Percentiles rank a stretch among this genome's conserved stretches.
phyloP scores from a whole-genome alignment of 2,797 vertebrate genomes.

The Clarias platycephalus region DNA sequence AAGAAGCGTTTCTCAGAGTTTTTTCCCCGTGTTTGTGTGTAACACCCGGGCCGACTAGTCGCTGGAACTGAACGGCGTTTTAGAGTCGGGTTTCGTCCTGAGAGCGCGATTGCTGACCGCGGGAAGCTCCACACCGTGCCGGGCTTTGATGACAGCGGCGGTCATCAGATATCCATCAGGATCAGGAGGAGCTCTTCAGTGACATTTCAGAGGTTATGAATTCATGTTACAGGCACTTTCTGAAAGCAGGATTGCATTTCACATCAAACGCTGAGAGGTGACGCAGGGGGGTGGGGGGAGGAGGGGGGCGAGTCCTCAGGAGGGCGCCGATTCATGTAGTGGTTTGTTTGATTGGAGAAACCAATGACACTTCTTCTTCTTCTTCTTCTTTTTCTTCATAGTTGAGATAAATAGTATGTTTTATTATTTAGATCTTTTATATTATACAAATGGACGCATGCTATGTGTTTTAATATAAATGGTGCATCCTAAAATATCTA shows the following conservation, averaged over 20 bases:
- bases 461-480: neutral
- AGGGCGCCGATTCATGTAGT: neutral
- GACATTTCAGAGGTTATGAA: constrained; percentile 50
- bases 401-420: neutral
- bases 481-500: neutral
- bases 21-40: neutral
- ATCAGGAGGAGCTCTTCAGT: constrained; percentile 46
- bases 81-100: constrained; percentile 18
- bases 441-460: neutral
- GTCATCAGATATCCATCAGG: constrained; percentile 47
- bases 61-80: neutral
- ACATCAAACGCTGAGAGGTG: constrained; percentile 10
- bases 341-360: neutral
- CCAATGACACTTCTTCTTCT: neutral
- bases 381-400: neutral
- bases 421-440: neutral
- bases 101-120: neutral
- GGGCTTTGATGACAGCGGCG: constrained; percentile 43
- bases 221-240: constrained; percentile 36
- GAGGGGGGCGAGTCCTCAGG: neutral
- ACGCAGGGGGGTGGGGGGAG: neutral
- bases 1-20: neutral
- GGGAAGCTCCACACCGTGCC: neutral
- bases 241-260: constrained; percentile 28
- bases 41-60: neutral